phyloP scores from a whole-genome alignment of 1,140 invertebrate genomes.

The Antheraea pernyi region DNA sequence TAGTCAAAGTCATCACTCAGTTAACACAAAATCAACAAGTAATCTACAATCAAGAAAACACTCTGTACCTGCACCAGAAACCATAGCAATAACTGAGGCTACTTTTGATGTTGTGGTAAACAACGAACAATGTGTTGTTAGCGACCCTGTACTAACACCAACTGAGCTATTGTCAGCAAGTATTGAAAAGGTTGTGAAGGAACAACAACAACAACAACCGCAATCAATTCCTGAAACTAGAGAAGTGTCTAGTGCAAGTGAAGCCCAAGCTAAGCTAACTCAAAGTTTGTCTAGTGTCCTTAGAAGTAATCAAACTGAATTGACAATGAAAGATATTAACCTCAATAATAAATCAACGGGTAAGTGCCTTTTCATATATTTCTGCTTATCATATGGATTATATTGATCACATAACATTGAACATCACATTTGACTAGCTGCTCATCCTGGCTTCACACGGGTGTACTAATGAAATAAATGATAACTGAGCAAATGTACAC shows the following conservation, averaged over 20 bases:
- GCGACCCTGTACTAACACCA: constrained; percentile 36
- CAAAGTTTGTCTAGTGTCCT: constrained; percentile 60
- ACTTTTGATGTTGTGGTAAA: constrained; percentile 37
- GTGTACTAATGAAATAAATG: no score
- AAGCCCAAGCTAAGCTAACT: constrained; percentile 67
- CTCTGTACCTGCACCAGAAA: constrained; percentile 35
- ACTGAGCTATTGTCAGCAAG: constrained; percentile 61
- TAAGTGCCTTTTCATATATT: constrained; percentile 29
- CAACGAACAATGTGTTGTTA: constrained; percentile 27
- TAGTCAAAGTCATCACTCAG: constrained; percentile 46
- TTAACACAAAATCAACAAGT: no score
- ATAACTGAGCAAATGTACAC: no score
- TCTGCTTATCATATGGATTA: constrained; percentile 1
- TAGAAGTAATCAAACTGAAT: constrained; percentile 49
- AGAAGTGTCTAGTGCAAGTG: constrained; percentile 50
- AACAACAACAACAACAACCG: constrained; percentile 23
- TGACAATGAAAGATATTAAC: constrained; percentile 73
- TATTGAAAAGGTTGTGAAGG: constrained; percentile 66
- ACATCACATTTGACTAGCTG: no score
- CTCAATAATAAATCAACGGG: constrained; percentile 65
- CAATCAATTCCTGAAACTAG: constrained; percentile 26
- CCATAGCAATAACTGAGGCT: constrained; percentile 33
- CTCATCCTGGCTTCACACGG: no score
- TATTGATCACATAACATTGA: no score
- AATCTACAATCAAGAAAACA: constrained; percentile 40